A percentile compares a stretch with the other conserved stretches of the same genome.
phyloP scores from a whole-genome alignment of 1,140 invertebrate genomes.

The Geopemphigus sp. region DNA sequence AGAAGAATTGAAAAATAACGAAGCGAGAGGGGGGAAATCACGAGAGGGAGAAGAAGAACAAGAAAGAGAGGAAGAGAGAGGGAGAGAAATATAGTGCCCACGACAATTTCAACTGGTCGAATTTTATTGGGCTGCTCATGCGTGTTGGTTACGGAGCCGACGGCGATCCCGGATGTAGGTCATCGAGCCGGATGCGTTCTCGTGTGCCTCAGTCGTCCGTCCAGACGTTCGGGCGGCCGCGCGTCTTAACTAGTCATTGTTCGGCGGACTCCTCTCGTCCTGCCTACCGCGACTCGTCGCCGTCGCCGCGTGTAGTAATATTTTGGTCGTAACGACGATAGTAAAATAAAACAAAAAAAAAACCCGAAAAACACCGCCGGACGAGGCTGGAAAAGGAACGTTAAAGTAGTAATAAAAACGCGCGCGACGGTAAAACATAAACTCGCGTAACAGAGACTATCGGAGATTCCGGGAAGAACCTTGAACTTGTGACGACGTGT shows the following conservation, averaged over 20 bases:
- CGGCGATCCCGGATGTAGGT: slow-evolving; percentile 48
- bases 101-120: slow-evolving; percentile 42
- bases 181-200: slow-evolving; percentile 46
- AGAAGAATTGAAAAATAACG: background rate
- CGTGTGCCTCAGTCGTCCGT: background rate
- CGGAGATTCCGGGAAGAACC: too few species aligned
- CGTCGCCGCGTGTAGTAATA: background rate
- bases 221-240: slow-evolving; percentile 43
- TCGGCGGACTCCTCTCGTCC: background rate
- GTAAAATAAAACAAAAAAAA: background rate
- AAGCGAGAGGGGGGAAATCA: too few species aligned
- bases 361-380: background rate
- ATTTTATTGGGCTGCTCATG: slow-evolving; percentile 41
- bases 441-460: too few species aligned
- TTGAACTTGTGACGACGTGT: too few species aligned
- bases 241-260: slow-evolving; percentile 32
- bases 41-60: background rate
- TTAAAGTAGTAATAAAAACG: too few species aligned
- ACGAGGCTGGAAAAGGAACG: too few species aligned
- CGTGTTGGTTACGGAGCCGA: slow-evolving; percentile 27
- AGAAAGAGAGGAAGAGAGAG: background rate
- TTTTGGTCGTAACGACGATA: background rate
- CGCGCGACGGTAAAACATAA: too few species aligned
- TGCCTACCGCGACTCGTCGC: background rate
- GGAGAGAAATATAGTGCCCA: background rate